These are phyloP conservation scores for Porites cylindrica DNA, from an alignment of 92 coral and sea anemone species.

Conservation along the genomic window DNA sequence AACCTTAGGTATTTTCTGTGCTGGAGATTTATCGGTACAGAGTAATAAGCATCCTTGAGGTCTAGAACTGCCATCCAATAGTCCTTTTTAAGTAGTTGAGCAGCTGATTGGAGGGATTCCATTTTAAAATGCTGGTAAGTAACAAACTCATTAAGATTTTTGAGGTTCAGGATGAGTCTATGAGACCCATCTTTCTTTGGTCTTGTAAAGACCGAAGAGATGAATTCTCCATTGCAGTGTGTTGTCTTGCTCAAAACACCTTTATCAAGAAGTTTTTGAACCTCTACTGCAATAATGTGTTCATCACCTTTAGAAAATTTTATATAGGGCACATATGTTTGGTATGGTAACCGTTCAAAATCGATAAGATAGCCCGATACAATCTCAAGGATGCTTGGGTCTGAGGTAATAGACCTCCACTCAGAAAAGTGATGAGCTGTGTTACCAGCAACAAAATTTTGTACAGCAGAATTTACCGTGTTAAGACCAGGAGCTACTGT, in stretches of 20 bases:
- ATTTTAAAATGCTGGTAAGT: conserved; percentile 62
- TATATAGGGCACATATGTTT: conserved; percentile 11
- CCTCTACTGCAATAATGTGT: neutral
- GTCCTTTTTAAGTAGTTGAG: conserved; percentile 16
- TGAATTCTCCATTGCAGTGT: conserved; percentile 43
- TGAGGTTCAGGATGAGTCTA: conserved; percentile 57
- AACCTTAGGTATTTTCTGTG: conserved; percentile 64
- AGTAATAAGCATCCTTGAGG: conserved; percentile 69
- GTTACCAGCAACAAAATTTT: conserved; percentile 61
- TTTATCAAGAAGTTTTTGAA: conserved; percentile 28
- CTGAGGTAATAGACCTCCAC: conserved; percentile 63
- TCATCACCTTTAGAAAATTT: conserved; percentile 21
- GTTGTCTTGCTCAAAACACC: conserved; percentile 31
- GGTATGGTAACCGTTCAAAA: conserved; percentile 36
- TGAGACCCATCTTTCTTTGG: conserved; percentile 59
- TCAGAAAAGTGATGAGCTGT: conserved; percentile 35
- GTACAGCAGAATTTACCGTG: conserved; percentile 22
- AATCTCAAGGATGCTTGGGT: conserved; percentile 62
- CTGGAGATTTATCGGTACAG: conserved; percentile 60
- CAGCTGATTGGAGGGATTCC: conserved; percentile 55
- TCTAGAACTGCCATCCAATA: conserved; percentile 65
- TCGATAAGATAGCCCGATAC: conserved; percentile 44
- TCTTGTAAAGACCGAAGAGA: conserved; percentile 53
- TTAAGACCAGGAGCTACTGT: neutral
- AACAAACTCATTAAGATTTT: conserved; percentile 41